Conservation (phyloP, 2,888 invertebrate species). For the Ptychoptera contaminata region DNA sequence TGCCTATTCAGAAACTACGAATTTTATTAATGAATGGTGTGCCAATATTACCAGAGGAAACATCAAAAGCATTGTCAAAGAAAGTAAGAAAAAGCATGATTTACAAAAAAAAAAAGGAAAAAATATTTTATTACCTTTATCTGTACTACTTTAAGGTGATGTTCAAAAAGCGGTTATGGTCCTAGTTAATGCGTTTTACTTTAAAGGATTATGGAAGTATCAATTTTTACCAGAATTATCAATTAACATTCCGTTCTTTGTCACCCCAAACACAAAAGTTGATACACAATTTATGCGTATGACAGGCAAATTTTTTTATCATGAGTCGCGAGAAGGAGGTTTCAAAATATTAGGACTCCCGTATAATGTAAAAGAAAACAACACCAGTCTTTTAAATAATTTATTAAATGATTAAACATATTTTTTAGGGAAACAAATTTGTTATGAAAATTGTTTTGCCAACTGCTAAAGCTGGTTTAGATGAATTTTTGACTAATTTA, state of each 20-base stretch:
- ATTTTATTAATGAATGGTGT: slow-evolving; percentile 67
- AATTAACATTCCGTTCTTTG: slow-evolving; percentile 41
- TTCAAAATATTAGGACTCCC: slow-evolving; percentile 58
- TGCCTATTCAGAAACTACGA: slow-evolving; percentile 36
- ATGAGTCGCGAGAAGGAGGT: slow-evolving; percentile 43
- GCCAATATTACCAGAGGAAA: slow-evolving; percentile 55
- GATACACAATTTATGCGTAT: slow-evolving; percentile 52
- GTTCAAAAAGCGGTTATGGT: slow-evolving; percentile 46
- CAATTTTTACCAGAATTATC: slow-evolving; percentile 50
- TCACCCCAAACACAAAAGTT: slow-evolving; percentile 31
- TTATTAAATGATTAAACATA: too few species aligned
- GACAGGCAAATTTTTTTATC: slow-evolving; percentile 45
- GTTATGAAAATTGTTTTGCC: slow-evolving; percentile 62
- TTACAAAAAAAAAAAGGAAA: background rate
- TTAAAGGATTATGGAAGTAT: slow-evolving; percentile 63
- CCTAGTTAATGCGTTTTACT: slow-evolving; percentile 60
- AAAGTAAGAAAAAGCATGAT: slow-evolving; percentile 31
- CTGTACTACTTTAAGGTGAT: slow-evolving; percentile 33
- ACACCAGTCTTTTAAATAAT: too few species aligned
- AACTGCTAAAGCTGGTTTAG: slow-evolving; percentile 42
- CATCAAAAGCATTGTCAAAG: slow-evolving; percentile 47
- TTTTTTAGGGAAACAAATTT: slow-evolving; percentile 50
- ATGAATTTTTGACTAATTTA: slow-evolving; percentile 39
- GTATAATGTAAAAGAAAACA: slow-evolving; percentile 40
- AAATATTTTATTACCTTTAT: slow-evolving; percentile 1